These are phyloP conservation scores for Pristis pectinata DNA, from an alignment of 2,797 vertebrate genomes.

Conservation along the genomic window DNA sequence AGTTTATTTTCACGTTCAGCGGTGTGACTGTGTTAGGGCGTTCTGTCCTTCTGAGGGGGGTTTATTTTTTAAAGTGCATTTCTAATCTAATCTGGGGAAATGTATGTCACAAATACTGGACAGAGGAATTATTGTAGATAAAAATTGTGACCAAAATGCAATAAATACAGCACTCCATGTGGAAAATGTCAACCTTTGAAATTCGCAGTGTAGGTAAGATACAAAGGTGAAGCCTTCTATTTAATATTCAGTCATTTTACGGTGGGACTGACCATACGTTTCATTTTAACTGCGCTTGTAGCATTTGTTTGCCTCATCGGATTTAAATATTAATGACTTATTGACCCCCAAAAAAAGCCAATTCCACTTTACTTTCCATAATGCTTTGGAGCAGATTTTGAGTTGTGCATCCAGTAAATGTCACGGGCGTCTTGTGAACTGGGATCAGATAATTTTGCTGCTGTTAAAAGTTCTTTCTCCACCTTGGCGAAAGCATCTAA, in stretches of 20 bases:
- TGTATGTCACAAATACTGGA: background rate
- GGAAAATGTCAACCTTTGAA: background rate
- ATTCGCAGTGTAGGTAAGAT: background rate
- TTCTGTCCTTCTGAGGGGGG: background rate
- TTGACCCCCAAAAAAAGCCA: background rate
- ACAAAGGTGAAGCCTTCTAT: background rate
- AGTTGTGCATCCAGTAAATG: background rate
- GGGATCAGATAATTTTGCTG: background rate
- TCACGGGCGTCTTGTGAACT: no score
- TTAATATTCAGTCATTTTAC: background rate
- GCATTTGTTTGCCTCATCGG: background rate
- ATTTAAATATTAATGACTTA: constrained; percentile 27
- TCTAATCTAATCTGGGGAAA: background rate
- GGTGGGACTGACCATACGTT: background rate
- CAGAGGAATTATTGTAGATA: background rate
- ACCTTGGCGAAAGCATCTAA: background rate
- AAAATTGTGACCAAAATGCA: background rate
- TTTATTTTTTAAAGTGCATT: background rate
- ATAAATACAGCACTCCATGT: background rate
- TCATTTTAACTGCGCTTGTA: background rate
- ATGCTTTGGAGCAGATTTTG: background rate
- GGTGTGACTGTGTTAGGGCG: background rate
- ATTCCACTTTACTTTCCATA: background rate
- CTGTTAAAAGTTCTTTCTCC: background rate
- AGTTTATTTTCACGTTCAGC: background rate